A percentile compares a stretch with the other conserved stretches of the same genome.
These are phyloP conservation scores for Paramuricea clavata DNA, from an alignment of 92 coral and sea anemone genomes.

Conservation along the genomic window DNA sequence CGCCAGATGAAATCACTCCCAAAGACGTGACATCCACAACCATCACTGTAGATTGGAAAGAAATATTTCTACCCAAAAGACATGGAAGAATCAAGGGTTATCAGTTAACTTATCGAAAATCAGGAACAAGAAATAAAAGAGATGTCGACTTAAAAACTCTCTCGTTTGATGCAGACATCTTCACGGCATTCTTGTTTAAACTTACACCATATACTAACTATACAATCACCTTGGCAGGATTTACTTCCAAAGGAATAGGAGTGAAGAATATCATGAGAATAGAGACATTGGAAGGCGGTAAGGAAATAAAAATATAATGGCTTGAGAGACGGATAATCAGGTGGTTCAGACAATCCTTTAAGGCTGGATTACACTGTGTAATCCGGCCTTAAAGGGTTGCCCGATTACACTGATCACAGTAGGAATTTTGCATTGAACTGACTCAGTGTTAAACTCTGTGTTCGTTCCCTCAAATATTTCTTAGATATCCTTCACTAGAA, in stretches of 20 bases:
- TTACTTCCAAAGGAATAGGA: constrained; percentile 34
- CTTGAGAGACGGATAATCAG: constrained; percentile 1
- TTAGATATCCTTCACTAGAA: no score
- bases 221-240: constrained; percentile 14
- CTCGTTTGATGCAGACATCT: constrained; percentile 15
- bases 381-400: no score
- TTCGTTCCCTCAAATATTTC: no score
- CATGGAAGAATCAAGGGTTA: constrained; percentile 73
- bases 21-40: constrained; percentile 55
- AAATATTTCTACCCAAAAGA: constrained; percentile 19
- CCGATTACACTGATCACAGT: no score
- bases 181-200: background rate
- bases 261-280: constrained; percentile 17
- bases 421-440: no score
- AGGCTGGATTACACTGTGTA: no score
- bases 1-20: constrained; percentile 58
- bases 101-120: constrained; percentile 49
- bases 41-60: constrained; percentile 68
- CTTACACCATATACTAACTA: constrained; percentile 16
- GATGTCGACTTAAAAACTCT: background rate
- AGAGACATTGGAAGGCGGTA: constrained; percentile 37
- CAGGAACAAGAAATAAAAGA: constrained; percentile 1
- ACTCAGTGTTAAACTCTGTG: no score
- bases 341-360: no score
- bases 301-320: background rate